Evolutionary conservation across 2,797 vertebrate genomes (phyloP).

Genomic region (Dromococcyx pavoninus): DNA sequence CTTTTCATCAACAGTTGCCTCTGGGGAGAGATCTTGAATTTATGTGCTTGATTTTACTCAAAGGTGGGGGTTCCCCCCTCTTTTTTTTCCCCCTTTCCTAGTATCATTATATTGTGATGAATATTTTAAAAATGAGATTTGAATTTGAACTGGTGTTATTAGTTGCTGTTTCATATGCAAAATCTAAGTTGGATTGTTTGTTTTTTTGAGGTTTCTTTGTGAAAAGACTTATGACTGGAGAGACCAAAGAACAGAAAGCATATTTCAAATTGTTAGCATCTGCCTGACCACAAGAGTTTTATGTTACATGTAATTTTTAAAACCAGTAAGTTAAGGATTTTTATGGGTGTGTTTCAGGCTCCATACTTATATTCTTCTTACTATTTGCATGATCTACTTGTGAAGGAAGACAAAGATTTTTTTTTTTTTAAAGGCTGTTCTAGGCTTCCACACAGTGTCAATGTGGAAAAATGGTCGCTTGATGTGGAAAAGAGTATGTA

Average conservation of each 20-base stretch:
- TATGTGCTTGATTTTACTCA: neutral
- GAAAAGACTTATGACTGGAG: neutral
- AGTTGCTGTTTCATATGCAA: neutral
- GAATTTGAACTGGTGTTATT: neutral
- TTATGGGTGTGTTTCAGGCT: neutral
- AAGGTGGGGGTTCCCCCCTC: rapidly evolving
- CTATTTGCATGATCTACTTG: neutral
- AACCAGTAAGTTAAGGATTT: neutral
- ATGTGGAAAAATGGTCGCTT: neutral
- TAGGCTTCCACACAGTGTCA: neutral
- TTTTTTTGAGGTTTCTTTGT: neutral
- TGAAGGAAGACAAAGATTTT: neutral
- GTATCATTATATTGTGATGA: neutral
- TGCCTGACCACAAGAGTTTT: neutral
- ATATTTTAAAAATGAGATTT: neutral
- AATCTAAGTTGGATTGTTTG: neutral
- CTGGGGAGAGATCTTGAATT: neutral
- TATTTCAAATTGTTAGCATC: neutral
- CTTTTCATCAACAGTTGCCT: neutral
- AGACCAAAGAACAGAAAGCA: neutral
- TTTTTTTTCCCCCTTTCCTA: rapidly evolving
- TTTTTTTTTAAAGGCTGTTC: neutral
- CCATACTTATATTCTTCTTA: neutral
- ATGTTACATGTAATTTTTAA: neutral
- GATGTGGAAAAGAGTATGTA: neutral